Evolutionary conservation across 2,113 vertebrate genomes (phyloP).

Genomic region (Nestor notabilis): DNA sequence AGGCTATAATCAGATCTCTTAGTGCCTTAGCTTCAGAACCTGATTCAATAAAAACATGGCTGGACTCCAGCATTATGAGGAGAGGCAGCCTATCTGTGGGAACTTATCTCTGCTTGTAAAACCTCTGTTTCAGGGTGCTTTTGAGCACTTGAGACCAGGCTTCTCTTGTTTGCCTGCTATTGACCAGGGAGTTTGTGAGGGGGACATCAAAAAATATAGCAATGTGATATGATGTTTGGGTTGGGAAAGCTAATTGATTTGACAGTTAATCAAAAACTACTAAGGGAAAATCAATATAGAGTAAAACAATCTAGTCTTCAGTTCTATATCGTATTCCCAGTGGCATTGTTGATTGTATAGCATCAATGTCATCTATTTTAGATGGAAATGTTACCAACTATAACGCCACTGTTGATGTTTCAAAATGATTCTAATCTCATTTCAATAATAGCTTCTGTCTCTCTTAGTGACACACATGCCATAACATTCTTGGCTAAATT

Average conservation of each 20-base stretch:
- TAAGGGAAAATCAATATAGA: conserved; percentile 63
- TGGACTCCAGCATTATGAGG: conserved; percentile 13
- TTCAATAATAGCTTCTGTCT: conserved; percentile 82
- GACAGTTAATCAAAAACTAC: conserved; percentile 68
- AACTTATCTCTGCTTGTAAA: conserved; percentile 24
- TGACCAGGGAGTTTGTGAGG: neutral
- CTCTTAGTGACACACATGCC: conserved; percentile 71
- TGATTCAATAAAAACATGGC: conserved; percentile 56
- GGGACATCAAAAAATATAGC: neutral
- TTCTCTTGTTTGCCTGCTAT: neutral
- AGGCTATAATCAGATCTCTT: conserved; percentile 51
- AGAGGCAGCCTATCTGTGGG: conserved; percentile 15
- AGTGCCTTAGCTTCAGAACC: conserved; percentile 56
- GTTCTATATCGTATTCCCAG: conserved; percentile 54
- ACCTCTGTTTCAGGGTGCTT: neutral
- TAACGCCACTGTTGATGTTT: conserved; percentile 79
- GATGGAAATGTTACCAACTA: conserved; percentile 71
- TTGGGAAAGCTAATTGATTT: conserved; percentile 63
- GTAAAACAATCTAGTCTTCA: conserved; percentile 63
- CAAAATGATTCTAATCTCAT: conserved; percentile 77
- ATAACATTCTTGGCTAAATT: conserved; percentile 74
- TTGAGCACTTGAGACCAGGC: neutral
- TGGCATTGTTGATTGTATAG: conserved; percentile 69
- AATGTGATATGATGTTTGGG: conserved; percentile 44
- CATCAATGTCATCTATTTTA: conserved; percentile 72